phyloP scores from a whole-genome alignment of 2,888 invertebrate genomes.

The Branchipolynoe longqiensis region DNA sequence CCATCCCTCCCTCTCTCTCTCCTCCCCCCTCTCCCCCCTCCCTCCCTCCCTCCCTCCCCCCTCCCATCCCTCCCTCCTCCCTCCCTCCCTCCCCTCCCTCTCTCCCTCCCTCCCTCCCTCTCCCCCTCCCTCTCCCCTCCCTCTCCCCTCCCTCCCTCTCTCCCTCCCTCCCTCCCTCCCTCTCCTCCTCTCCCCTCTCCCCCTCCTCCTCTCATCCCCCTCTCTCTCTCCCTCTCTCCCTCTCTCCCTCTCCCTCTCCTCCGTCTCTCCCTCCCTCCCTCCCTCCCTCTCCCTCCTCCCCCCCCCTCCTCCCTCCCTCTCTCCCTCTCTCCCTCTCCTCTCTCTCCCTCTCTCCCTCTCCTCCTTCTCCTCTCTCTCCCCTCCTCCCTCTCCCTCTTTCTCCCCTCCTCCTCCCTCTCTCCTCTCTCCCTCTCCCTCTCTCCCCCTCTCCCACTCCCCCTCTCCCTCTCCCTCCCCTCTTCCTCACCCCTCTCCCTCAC shows the following conservation, averaged over 20 bases:
- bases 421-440: background rate
- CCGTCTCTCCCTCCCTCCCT: background rate
- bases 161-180: background rate
- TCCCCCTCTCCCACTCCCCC: background rate
- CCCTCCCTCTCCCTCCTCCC: background rate
- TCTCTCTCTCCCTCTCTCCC: background rate
- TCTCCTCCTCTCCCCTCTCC: background rate
- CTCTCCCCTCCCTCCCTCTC: background rate
- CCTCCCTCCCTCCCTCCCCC: background rate
- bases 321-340: background rate
- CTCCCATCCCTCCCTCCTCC: background rate
- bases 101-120: background rate
- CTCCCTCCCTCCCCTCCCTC: background rate
- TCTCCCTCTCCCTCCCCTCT: too few species aligned
- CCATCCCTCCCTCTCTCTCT: background rate
- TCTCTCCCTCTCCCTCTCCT: background rate
- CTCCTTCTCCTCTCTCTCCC: background rate
- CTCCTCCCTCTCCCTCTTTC: background rate
- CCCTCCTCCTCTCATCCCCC: background rate
- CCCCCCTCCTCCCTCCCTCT: background rate
- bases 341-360: background rate
- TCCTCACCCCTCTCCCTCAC: background rate
- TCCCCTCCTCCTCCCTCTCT: background rate
- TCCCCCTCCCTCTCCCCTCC: background rate
- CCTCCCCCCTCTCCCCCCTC: background rate